Base-by-base conservation (phyloP, 2,888 invertebrate species). In the Rhorus exstirpatorius region DNA sequence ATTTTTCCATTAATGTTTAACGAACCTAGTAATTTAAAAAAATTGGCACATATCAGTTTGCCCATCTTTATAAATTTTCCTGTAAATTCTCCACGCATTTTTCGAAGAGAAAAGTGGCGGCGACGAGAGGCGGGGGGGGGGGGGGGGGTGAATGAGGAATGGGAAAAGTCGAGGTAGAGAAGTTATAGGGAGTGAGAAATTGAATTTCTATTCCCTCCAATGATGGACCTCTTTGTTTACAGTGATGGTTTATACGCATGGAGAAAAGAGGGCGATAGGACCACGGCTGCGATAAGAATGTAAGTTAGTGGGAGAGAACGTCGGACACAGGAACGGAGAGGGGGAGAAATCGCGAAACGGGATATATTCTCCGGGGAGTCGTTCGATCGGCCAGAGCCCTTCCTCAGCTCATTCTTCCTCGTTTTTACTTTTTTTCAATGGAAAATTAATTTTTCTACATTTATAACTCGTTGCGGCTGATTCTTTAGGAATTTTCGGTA, bases 111-210 rank as follows among this genome's bases (percentile, higher is more conserved):
- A 10, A 38, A 38, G 38, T 38, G n/a, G n/a, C n/a, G n/a, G n/a
- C n/a, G n/a, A n/a, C n/a, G n/a, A n/a, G n/a, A n/a, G n/a, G n/a
- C n/a, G n/a, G n/a, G n/a, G n/a, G n/a, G n/a, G 67, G 81, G 84
- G 31, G 35, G 65, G 26, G 71, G 80, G 68, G 65, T 41, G 71
- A 78, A 71, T 8, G 68, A 74, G 82, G 83, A 79, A 49, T 55
- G 60, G 83, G 35, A 49, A 70, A 55, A 80, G 81, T 70, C 10
- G 72, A 51, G 61, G 46, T n/a, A 21, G 61, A 61, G 35, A 38
- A 38, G 26, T 38, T 60, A 26, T 24, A n/a, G 49, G 53, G 35
- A 35, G 17, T 41, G 76, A 60, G 61, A 49, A 51, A 31, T 31
- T n/a, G 76, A 67, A 76, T 38, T 60, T 76, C 41, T 21, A 21